These are phyloP conservation scores for Mus pahari DNA, from an alignment of 2,113 vertebrate genomes.

Conservation along the genomic window DNA sequence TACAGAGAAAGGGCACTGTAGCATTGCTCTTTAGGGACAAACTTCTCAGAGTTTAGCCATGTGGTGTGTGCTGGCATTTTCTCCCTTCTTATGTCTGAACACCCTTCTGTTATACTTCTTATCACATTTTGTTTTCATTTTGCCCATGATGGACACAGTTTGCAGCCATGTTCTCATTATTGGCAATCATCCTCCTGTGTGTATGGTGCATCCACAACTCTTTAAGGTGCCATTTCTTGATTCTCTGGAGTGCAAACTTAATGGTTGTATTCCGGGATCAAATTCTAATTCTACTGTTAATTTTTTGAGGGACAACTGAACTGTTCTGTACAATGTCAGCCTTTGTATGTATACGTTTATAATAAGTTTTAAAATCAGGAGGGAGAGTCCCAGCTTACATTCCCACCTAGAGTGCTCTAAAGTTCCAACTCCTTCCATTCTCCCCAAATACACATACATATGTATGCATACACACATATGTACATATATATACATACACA, in stretches of 20 bases:
- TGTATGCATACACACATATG: no score
- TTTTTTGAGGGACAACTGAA: background rate
- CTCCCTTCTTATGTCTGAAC: background rate
- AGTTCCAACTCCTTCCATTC: background rate
- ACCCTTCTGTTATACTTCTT: background rate
- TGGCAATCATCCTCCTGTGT: background rate
- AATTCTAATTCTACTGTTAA: background rate
- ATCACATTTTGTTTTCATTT: background rate
- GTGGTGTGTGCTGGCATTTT: no score
- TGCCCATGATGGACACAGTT: background rate
- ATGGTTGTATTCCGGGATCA: background rate
- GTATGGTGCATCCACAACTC: rapidly evolving
- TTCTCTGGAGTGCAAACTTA: background rate
- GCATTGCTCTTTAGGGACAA: background rate
- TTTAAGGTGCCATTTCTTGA: background rate
- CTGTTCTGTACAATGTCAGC: background rate
- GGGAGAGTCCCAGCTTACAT: background rate
- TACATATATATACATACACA: no score
- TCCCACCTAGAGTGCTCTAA: background rate
- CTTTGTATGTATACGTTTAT: no score
- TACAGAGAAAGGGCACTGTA: no score
- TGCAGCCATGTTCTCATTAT: background rate
- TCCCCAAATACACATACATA: background rate
- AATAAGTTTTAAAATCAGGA: background rate
- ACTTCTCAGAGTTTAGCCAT: no score